Base-by-base conservation (phyloP, 2,888 invertebrate genomes). In the Abrostola tripartita region DNA sequence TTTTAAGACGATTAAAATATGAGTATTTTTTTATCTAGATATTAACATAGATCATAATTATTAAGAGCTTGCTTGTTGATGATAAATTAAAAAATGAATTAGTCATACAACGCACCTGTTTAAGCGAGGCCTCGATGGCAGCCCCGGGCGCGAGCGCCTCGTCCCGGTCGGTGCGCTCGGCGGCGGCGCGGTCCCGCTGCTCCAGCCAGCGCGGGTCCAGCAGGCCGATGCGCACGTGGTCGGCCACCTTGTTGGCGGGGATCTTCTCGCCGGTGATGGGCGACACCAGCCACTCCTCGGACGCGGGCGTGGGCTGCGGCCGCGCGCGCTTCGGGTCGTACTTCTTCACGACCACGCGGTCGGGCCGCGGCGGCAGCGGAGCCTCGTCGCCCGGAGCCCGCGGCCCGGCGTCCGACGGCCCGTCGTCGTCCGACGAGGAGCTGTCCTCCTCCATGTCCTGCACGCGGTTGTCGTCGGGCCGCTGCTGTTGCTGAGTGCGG, bases 181-280 rank as follows among this genome's bases (percentile, higher is more conserved):
- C 96, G n/a, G 98, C 96, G 76, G 98, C 97, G 75, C 99, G 97
- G 89, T 99, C 99, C 11, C 99, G 95, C 88, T 99, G 99, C 90
- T 99, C 99, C 68, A 99, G 97, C 99, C 99, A 99, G 82, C 99
- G 97, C 12, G 99, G 99, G 96, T 99, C 99, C 79, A 99, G 92
- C 78, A 99, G 93, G 14, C 99, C 99, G 90, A 99, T 99, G 78
- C 99, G 97, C 96, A 99, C 98, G 92, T 99, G 99, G 83, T 99
- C 99, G 65, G 98, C 98, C 65, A 99, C 85, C 68, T 99, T 99
- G 85, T 98, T 98, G 0, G 99, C 99, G 0, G 99, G 99, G 82
- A 99, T 99, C 88, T 98, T 97, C 90, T 99, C 99, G 44, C 99
- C 99, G 0, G 99, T 99, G 85, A 99, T 98, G 0, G 99, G 99